phyloP scores from a whole-genome alignment of 2,888 invertebrate genomes.

The Oscheius sp. region DNA sequence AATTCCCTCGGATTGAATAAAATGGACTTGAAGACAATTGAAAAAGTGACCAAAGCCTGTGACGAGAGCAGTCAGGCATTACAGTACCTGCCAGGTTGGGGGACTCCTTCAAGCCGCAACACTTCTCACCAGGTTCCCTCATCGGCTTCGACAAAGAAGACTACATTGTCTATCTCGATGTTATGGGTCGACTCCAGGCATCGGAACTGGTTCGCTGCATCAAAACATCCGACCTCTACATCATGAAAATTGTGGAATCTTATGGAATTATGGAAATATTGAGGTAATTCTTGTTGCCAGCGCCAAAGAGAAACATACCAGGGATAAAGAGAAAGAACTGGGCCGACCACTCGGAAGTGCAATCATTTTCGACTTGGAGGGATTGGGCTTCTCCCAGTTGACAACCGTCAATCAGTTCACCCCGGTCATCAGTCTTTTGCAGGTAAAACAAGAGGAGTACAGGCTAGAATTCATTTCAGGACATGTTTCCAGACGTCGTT shows the following conservation, averaged over 20 bases:
- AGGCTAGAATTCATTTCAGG: constrained; percentile 42
- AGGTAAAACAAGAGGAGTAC: constrained; percentile 38
- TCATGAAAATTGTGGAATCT: constrained; percentile 66
- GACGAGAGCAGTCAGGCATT: constrained; percentile 52
- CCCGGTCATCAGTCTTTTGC: constrained; percentile 60
- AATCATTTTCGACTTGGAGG: constrained; percentile 68
- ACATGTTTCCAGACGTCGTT: constrained; percentile 68
- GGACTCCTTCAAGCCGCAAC: neutral
- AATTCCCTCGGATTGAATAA: constrained; percentile 61
- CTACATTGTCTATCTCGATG: constrained; percentile 63
- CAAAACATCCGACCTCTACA: constrained; percentile 59
- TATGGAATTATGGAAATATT: constrained; percentile 68
- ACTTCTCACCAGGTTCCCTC: constrained; percentile 49
- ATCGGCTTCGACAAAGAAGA: constrained; percentile 65
- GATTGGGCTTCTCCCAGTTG: constrained; percentile 58
- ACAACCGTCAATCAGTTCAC: constrained; percentile 59
- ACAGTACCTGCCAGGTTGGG: constrained; percentile 53
- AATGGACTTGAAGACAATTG: constrained; percentile 56
- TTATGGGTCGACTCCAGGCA: constrained; percentile 64
- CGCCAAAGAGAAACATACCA: constrained; percentile 1
- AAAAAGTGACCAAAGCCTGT: constrained; percentile 57
- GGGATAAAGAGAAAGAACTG: constrained; percentile 53
- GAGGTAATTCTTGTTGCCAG: constrained; percentile 26
- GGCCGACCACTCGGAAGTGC: constrained; percentile 63
- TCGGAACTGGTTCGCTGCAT: constrained; percentile 56